A percentile compares a stretch with the other conserved stretches of the same genome.
These are phyloP conservation scores for Genyomyrus donnyi DNA, from an alignment of 2,113 vertebrate genomes.

Conservation along the genomic window DNA sequence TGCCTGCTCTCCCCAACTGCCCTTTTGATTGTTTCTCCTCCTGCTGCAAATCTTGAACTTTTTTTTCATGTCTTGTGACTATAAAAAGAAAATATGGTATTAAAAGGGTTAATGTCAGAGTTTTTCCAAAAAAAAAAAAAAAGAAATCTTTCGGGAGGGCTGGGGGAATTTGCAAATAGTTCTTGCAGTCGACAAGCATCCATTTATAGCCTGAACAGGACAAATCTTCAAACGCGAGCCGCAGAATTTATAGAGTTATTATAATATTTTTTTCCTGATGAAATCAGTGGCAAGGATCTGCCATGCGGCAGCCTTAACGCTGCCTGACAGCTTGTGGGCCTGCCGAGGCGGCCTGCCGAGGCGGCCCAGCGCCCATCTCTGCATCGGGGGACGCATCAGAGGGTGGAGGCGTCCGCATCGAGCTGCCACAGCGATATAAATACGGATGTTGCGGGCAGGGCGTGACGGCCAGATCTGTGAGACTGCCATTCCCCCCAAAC, in stretches of 20 bases:
- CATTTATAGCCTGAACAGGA: background rate
- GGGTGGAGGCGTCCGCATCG: background rate
- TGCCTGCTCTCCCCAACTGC: slow-evolving; percentile 23
- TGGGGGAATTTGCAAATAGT: slow-evolving; percentile 18
- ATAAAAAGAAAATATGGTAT: slow-evolving; percentile 12
- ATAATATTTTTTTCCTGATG: slow-evolving; percentile 15
- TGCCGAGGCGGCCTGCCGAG: background rate
- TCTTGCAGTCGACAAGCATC: slow-evolving; percentile 9
- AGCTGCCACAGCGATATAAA: slow-evolving; percentile 26
- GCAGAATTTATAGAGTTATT: background rate
- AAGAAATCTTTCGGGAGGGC: slow-evolving; percentile 7
- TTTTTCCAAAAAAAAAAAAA: slow-evolving; percentile 6
- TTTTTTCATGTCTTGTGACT: slow-evolving; percentile 4
- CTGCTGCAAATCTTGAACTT: slow-evolving; percentile 25
- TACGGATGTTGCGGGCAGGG: background rate
- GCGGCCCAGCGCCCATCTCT: background rate
- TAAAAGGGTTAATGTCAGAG: slow-evolving; percentile 26
- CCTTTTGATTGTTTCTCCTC: background rate
- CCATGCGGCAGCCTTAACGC: slow-evolving; percentile 21
- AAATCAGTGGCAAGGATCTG: slow-evolving; percentile 25
- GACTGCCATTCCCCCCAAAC: slow-evolving; percentile 24
- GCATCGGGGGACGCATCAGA: background rate
- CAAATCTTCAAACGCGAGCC: slow-evolving; percentile 1
- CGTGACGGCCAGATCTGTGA: background rate
- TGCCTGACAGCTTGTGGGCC: slow-evolving; percentile 18